A percentile compares a stretch with the other conserved stretches of the same genome.
These are phyloP conservation scores for Plodia interpunctella DNA, from an alignment of 1,140 invertebrate species.

Conservation along the genomic window DNA sequence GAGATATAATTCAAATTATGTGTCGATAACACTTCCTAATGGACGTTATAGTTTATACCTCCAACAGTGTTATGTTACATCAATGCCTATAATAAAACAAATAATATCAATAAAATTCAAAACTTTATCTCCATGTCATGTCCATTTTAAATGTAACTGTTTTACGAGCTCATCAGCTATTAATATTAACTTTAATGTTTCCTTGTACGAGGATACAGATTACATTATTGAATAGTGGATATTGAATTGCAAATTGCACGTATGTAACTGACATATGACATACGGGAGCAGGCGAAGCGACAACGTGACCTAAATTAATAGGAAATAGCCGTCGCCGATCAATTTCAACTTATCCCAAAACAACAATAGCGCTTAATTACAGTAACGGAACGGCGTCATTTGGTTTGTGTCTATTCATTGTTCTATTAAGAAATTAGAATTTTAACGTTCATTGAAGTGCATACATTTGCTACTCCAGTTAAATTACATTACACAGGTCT, in stretches of 20 bases:
- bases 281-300: not conserved
- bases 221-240: conserved; percentile 14
- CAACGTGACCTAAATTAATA: conserved; percentile 42
- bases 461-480: too few species aligned
- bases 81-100: too few species aligned
- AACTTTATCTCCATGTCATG: not conserved
- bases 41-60: too few species aligned
- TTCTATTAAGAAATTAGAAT: not conserved
- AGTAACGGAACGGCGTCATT: not conserved
- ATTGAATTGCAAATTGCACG: conserved; percentile 19
- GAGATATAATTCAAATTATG: not conserved
- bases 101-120: too few species aligned
- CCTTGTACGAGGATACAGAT: conserved; percentile 9
- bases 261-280: not conserved
- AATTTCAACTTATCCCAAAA: not conserved
- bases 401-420: not conserved
- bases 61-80: too few species aligned
- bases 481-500: too few species aligned
- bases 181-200: not conserved
- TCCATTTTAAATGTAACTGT: not conserved
- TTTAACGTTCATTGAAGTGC: not conserved
- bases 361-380: not conserved
- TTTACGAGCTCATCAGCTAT: not conserved
- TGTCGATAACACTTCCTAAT: not conserved
- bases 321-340: conserved; percentile 32